A percentile compares a stretch with the other conserved stretches of the same genome.
phyloP scores from a whole-genome alignment of 2,113 vertebrate genomes.

The Lepidothrix coronata region DNA sequence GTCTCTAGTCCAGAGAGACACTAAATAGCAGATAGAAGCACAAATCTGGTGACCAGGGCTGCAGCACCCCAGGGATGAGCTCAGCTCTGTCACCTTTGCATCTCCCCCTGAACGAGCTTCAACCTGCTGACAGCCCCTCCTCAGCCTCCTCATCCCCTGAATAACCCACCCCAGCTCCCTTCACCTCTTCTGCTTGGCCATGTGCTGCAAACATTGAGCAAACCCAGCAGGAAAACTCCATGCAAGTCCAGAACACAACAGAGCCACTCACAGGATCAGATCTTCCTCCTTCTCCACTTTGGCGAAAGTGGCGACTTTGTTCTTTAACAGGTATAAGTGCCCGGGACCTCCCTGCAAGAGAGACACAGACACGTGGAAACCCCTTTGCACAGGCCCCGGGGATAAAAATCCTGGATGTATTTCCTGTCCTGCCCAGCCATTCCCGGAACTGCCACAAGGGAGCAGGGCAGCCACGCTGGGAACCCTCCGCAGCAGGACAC shows the following conservation, averaged over 20 bases:
- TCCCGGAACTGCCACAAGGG: not conserved
- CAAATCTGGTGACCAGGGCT: not conserved
- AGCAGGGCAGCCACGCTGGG: not conserved
- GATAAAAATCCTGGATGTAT: fast-evolving
- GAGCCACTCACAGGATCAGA: conserved; percentile 90
- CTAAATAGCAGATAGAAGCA: not conserved
- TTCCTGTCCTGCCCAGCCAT: not conserved
- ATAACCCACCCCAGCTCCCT: not conserved
- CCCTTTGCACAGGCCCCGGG: not conserved
- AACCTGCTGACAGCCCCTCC: not conserved
- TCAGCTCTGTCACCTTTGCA: not conserved
- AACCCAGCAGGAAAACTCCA: not conserved
- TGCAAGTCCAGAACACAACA: not conserved
- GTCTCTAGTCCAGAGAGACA: not conserved
- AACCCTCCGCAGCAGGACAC: not conserved
- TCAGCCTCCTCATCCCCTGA: not conserved
- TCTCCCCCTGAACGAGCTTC: not conserved
- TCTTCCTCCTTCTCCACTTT: conserved; percentile 98
- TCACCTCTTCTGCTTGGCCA: not conserved
- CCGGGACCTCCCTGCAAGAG: conserved; percentile 89
- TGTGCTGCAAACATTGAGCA: not conserved
- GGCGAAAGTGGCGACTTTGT: conserved; percentile 97
- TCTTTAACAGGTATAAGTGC: conserved; percentile 94
- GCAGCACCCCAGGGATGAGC: not conserved
- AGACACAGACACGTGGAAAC: not conserved